Conservation (phyloP, 2,113 vertebrate genomes). For the Phoenicopterus ruber region DNA sequence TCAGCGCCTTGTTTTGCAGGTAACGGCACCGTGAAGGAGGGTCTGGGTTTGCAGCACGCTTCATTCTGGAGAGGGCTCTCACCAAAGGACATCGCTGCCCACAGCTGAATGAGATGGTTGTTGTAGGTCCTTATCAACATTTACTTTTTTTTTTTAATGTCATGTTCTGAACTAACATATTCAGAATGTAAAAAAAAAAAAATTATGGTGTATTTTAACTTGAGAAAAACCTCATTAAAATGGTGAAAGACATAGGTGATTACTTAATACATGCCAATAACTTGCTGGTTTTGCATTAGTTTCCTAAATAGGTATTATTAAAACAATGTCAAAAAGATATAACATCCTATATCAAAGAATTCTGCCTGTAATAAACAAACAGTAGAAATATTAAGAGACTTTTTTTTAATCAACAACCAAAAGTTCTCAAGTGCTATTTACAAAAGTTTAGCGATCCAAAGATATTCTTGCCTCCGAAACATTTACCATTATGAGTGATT, state of each 20-base stretch:
- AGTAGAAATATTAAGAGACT: background rate
- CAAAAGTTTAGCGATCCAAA: background rate
- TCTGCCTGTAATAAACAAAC: background rate
- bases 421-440: background rate
- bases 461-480: background rate
- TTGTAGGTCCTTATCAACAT: background rate
- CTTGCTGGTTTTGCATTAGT: background rate
- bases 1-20: background rate
- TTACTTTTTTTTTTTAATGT: too few relatives aligned
- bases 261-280: background rate
- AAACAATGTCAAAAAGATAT: rapidly evolving
- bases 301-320: background rate
- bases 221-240: background rate
- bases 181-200: background rate
- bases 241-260: background rate
- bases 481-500: rapidly evolving
- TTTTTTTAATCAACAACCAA: background rate
- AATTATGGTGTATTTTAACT: background rate
- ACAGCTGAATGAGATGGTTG: rapidly evolving
- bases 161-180: background rate
- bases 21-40: background rate
- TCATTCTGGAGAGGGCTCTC: background rate
- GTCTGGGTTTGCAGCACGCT: background rate
- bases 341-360: background rate
- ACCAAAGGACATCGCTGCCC: background rate